phyloP scores from a whole-genome alignment of 2,888 invertebrate genomes.

The Drosophila leonis region DNA sequence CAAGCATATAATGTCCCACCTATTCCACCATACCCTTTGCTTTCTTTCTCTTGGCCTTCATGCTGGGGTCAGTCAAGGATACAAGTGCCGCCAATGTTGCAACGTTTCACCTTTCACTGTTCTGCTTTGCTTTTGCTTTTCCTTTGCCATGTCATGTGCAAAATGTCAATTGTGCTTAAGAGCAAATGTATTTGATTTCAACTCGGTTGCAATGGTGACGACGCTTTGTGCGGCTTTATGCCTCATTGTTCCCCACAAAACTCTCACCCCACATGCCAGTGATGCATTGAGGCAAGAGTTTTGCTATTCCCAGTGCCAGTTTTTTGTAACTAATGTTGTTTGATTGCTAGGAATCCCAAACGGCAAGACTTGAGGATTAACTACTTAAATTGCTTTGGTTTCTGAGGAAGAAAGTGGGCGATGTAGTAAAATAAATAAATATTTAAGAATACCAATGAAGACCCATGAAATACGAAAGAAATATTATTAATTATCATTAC shows the following conservation, averaged over 20 bases:
- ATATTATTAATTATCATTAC: background rate
- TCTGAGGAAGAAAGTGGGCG: too few species aligned
- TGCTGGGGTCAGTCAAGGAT: conserved; percentile 62
- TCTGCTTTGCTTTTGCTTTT: conserved; percentile 41
- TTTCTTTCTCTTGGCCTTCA: background rate
- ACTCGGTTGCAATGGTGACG: conserved; percentile 45
- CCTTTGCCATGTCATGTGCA: conserved; percentile 74
- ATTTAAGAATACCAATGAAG: too few species aligned
- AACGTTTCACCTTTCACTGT: conserved; percentile 67
- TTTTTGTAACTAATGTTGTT: conserved; percentile 25
- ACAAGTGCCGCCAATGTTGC: conserved; percentile 58
- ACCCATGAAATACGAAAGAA: background rate
- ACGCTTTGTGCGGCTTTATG: conserved; percentile 46
- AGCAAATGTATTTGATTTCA: conserved; percentile 78
- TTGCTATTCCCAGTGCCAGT: conserved; percentile 15
- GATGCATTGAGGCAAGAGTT: conserved; percentile 45
- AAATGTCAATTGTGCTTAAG: conserved; percentile 78
- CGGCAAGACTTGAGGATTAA: conserved; percentile 12
- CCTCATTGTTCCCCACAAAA: background rate
- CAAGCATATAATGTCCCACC: conserved; percentile 75
- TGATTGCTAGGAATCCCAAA: conserved; percentile 1
- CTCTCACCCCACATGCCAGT: background rate
- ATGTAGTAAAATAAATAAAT: background rate
- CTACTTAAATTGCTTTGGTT: conserved; percentile 18
- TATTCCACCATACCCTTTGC: background rate